Conservation (phyloP, 2,888 invertebrate species). For the Caenorhabditis wallacei region DNA sequence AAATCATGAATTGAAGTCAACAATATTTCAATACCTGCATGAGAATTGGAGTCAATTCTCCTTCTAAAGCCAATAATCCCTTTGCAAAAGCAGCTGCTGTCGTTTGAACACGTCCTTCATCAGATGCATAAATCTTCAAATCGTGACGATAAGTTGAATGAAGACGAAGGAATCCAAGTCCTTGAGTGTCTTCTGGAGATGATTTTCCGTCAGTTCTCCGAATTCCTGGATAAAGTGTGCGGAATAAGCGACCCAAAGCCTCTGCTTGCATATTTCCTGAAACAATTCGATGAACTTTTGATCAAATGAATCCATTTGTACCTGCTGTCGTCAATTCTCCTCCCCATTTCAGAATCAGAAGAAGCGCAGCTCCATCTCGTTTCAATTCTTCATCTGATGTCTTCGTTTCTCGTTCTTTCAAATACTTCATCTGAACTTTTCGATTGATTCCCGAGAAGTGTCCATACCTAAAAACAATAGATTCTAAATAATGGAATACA, state of each 20-base stretch:
- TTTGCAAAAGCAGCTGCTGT: slow-evolving; percentile 99
- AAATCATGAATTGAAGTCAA: neutral
- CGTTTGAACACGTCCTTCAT: slow-evolving; percentile 99
- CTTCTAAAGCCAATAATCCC: slow-evolving; percentile 96
- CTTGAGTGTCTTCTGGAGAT: slow-evolving; percentile 85
- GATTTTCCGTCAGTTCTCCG: slow-evolving; percentile 81
- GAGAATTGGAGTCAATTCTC: slow-evolving; percentile 97
- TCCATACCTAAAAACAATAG: slow-evolving; percentile 89
- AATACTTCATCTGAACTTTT: slow-evolving; percentile 99
- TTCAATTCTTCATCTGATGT: slow-evolving; percentile 58
- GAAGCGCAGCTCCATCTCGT: slow-evolving; percentile 90
- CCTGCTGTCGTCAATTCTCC: slow-evolving; percentile 99
- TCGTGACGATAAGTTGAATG: slow-evolving; percentile 94
- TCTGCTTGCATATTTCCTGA: slow-evolving; percentile 80
- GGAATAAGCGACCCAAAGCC: slow-evolving; percentile 91
- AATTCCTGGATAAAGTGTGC: slow-evolving; percentile 94
- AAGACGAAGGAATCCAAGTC: slow-evolving; percentile 93
- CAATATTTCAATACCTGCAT: slow-evolving; percentile 90
- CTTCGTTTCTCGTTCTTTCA: slow-evolving; percentile 85
- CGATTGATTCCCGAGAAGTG: slow-evolving; percentile 99
- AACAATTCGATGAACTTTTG: too few species aligned
- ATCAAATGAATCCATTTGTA: too few species aligned
- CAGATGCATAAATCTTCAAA: slow-evolving; percentile 93
- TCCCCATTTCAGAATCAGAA: slow-evolving; percentile 99
- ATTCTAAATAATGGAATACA: neutral